Evolutionary conservation across 1,140 invertebrate genomes (phyloP).

Genomic region (Pteromalus puparum): DNA sequence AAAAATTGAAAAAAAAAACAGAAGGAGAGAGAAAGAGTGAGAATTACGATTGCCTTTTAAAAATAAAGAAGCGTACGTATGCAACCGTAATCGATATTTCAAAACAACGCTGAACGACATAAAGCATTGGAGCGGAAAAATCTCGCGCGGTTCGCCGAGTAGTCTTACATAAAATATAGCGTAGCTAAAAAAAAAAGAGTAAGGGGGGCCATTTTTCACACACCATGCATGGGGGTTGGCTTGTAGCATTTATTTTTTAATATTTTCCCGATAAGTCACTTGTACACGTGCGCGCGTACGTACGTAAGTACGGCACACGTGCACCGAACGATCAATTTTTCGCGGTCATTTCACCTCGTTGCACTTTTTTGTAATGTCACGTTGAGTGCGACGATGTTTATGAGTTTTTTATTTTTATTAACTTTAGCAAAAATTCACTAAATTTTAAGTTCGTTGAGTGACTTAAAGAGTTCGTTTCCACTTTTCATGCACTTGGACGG

Average conservation of each 20-base stretch:
- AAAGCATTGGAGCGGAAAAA: slow-evolving; percentile 50
- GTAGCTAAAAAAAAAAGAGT: slow-evolving; percentile 42
- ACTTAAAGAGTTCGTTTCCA: slow-evolving; percentile 33
- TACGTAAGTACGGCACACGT: slow-evolving; percentile 28
- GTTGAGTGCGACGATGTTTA: slow-evolving; percentile 24
- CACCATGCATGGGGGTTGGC: slow-evolving; percentile 62
- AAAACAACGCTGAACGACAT: slow-evolving; percentile 45
- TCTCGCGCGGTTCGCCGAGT: slow-evolving; percentile 50
- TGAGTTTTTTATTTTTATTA: neutral
- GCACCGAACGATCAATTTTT: slow-evolving; percentile 21
- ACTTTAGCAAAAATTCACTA: slow-evolving; percentile 7
- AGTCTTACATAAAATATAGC: slow-evolving; percentile 43
- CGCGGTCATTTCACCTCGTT: slow-evolving; percentile 47
- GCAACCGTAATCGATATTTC: slow-evolving; percentile 13
- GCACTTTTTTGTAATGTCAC: slow-evolving; percentile 57
- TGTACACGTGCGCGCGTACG: slow-evolving; percentile 11
- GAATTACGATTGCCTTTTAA: slow-evolving; percentile 1
- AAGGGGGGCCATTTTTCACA: slow-evolving; percentile 59
- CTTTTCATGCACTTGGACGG: slow-evolving; percentile 46
- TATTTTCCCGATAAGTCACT: slow-evolving; percentile 37
- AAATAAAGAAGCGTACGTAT: slow-evolving; percentile 34
- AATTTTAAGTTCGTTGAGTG: slow-evolving; percentile 22
- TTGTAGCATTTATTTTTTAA: slow-evolving; percentile 59
- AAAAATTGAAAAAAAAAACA: neutral
- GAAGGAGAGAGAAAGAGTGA: slow-evolving; percentile 22